A percentile compares a stretch with the other conserved stretches of the same genome.
phyloP scores from a whole-genome alignment of 2,113 vertebrate species.

The Prunella himalayana region DNA sequence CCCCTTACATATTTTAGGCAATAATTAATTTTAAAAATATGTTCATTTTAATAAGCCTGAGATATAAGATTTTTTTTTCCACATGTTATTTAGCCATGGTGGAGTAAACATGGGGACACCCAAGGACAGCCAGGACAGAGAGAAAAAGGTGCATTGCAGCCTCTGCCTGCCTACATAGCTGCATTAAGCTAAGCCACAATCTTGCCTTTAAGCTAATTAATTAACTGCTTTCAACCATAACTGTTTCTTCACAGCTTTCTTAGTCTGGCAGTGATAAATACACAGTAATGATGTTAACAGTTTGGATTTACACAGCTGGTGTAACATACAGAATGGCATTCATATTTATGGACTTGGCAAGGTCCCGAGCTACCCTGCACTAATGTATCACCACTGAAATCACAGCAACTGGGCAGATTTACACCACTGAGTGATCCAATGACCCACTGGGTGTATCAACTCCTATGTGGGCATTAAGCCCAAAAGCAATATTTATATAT shows the following conservation, averaged over 20 bases:
- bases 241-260: conserved; percentile 47
- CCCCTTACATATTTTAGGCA: neutral
- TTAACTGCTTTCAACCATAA: conserved; percentile 49
- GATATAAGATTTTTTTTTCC: neutral
- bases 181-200: neutral
- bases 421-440: neutral
- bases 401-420: neutral
- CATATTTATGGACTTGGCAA: conserved; percentile 25
- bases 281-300: conserved; percentile 25
- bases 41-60: neutral
- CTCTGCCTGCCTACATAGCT: neutral
- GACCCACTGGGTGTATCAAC: neutral
- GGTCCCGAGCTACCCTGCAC: neutral
- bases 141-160: neutral
- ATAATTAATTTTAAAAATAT: neutral
- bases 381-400: neutral
- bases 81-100: neutral
- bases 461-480: neutral
- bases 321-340: neutral
- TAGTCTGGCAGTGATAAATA: conserved; percentile 48
- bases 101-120: neutral
- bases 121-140: neutral
- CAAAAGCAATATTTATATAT: neutral
- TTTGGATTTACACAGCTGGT: conserved; percentile 38
- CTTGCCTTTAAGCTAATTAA: conserved; percentile 50